Conservation (phyloP, 2,888 invertebrate species). For the Cryptocheilus praepositus region DNA sequence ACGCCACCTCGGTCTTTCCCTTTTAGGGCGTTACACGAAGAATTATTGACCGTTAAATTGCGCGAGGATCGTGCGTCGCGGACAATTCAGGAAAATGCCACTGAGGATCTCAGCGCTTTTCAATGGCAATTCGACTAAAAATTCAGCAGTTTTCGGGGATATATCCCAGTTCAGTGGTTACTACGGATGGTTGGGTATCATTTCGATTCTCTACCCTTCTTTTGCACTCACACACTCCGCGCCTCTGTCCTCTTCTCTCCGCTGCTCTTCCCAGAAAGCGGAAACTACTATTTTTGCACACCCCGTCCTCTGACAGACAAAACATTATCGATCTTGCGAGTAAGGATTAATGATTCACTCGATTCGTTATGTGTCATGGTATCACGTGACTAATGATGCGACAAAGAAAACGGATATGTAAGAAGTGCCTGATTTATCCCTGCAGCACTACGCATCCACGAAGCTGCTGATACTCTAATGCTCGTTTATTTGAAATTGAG, state of each 20-base stretch:
- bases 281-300: slow-evolving; percentile 43
- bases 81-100: slow-evolving; percentile 6
- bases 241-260: background rate
- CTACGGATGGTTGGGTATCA: slow-evolving; percentile 1
- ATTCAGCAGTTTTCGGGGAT: slow-evolving; percentile 34
- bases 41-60: slow-evolving; percentile 38
- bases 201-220: too few relatives aligned
- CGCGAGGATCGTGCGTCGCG: slow-evolving; percentile 11
- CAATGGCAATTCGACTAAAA: slow-evolving; percentile 33
- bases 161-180: background rate
- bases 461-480: background rate
- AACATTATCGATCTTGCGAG: slow-evolving; percentile 45
- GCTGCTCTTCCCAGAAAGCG: slow-evolving; percentile 12
- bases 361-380: slow-evolving; percentile 61
- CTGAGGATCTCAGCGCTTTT: slow-evolving; percentile 23
- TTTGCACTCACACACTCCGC: too few relatives aligned
- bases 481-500: slow-evolving; percentile 47
- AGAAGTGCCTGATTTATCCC: slow-evolving; percentile 18
- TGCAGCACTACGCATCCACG: too few relatives aligned
- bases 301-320: slow-evolving; percentile 41
- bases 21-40: slow-evolving; percentile 10
- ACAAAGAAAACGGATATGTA: slow-evolving; percentile 45
- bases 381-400: slow-evolving; percentile 63
- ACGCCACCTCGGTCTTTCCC: slow-evolving; percentile 11
- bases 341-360: slow-evolving; percentile 63